phyloP scores from a whole-genome alignment of 1,140 invertebrate genomes.

The Ectropis grisescens region DNA sequence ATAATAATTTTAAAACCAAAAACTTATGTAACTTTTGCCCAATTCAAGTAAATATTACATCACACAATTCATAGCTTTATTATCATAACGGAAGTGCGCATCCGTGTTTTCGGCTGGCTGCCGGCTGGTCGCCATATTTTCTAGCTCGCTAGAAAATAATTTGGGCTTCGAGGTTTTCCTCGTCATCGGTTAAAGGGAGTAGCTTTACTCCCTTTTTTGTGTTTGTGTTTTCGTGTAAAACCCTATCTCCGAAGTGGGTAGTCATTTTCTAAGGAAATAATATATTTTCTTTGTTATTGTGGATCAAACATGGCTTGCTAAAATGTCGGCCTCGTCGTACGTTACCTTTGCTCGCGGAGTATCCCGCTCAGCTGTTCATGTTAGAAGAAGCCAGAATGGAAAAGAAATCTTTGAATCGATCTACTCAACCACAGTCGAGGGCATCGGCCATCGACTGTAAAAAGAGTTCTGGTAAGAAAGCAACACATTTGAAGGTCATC shows the following conservation, averaged over 20 bases:
- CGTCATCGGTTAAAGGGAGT: slow-evolving; percentile 76
- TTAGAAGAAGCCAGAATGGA: slow-evolving; percentile 77
- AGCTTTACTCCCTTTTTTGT: slow-evolving; percentile 66
- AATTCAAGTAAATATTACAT: too few relatives aligned
- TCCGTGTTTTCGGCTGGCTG: slow-evolving; percentile 35
- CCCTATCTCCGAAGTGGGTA: slow-evolving; percentile 40
- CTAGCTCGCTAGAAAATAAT: slow-evolving; percentile 71
- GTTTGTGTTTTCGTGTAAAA: slow-evolving; percentile 47
- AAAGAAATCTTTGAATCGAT: slow-evolving; percentile 77
- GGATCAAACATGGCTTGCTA: slow-evolving; percentile 86
- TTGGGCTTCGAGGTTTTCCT: slow-evolving; percentile 68
- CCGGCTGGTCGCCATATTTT: slow-evolving; percentile 76
- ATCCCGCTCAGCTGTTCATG: slow-evolving; percentile 53
- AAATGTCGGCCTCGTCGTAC: slow-evolving; percentile 79
- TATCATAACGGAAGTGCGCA: slow-evolving; percentile 49
- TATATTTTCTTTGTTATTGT: slow-evolving; percentile 68
- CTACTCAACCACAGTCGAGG: slow-evolving; percentile 73
- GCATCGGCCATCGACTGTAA: slow-evolving; percentile 75
- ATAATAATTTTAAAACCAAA: too few relatives aligned
- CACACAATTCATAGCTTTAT: too few relatives aligned
- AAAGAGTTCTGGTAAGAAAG: slow-evolving; percentile 79
- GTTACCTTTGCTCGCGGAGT: slow-evolving; percentile 80
- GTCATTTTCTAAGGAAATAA: slow-evolving; percentile 30
- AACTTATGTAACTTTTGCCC: too few relatives aligned
- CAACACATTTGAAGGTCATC: slow-evolving; percentile 31